Conservation (phyloP, 2,113 vertebrate genomes). For the Coracopsis vasa region DNA sequence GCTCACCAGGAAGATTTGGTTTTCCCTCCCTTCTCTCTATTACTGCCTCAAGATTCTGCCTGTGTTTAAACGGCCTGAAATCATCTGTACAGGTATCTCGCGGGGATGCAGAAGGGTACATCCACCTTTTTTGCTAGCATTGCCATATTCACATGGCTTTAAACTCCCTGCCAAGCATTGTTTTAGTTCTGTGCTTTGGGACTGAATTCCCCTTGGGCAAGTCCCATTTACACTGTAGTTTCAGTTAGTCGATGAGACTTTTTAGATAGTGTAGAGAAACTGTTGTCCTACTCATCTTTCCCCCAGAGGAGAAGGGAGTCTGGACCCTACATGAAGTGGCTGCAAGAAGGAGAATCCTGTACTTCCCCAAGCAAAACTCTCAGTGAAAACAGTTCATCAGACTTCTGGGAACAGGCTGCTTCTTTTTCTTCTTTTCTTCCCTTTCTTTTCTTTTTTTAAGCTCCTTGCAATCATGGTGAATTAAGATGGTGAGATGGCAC, state of each 20-base stretch:
- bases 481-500: not conserved
- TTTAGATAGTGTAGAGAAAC: not conserved
- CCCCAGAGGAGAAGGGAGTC: not conserved
- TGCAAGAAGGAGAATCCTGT: too few species aligned
- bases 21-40: not conserved
- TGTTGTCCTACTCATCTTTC: not conserved
- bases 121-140: not conserved
- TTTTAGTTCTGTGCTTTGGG: not conserved
- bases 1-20: not conserved
- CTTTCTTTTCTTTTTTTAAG: not conserved
- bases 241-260: not conserved
- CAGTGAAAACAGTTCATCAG: not conserved
- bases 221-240: not conserved
- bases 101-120: not conserved
- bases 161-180: not conserved
- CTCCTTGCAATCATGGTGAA: not conserved
- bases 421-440: not conserved
- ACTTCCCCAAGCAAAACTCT: not conserved
- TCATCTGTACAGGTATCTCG: not conserved
- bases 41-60: not conserved
- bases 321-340: not conserved
- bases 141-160: not conserved
- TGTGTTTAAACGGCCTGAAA: not conserved
- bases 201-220: not conserved
- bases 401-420: not conserved